Evolutionary conservation across 2,888 invertebrate species (phyloP).

Genomic region (Chymomyza amoena): DNA sequence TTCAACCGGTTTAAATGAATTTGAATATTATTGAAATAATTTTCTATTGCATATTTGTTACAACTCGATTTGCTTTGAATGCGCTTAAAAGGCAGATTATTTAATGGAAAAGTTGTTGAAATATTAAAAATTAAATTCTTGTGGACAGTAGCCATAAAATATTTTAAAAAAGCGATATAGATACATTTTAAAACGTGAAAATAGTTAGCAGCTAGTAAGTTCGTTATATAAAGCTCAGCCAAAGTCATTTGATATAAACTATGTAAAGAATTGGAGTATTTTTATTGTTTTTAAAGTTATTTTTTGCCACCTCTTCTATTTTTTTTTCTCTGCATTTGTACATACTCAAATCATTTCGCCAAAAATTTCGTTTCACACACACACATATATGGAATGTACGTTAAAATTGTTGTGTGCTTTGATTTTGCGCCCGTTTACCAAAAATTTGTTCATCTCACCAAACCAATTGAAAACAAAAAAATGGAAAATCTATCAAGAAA

Average conservation of each 20-base stretch:
- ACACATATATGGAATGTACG: neutral
- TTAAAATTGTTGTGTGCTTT: constrained; percentile 37
- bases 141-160: too few relatives aligned
- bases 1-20: too few relatives aligned
- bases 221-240: neutral
- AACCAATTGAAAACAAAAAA: neutral
- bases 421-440: constrained; percentile 37
- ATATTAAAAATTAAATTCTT: too few relatives aligned
- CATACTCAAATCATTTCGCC: neutral
- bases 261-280: neutral
- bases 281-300: neutral
- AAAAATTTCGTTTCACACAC: neutral
- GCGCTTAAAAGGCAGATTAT: too few relatives aligned
- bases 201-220: neutral
- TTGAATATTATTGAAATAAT: too few relatives aligned
- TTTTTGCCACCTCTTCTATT: neutral
- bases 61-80: too few relatives aligned
- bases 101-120: too few relatives aligned
- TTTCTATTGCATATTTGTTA: too few relatives aligned
- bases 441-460: constrained; percentile 11
- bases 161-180: too few relatives aligned
- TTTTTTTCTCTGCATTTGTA: neutral
- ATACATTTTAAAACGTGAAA: neutral
- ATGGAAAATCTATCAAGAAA: neutral
- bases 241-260: neutral